These are phyloP conservation scores for Siniperca chuatsi DNA, from an alignment of 2,113 vertebrate species.

Conservation along the genomic window DNA sequence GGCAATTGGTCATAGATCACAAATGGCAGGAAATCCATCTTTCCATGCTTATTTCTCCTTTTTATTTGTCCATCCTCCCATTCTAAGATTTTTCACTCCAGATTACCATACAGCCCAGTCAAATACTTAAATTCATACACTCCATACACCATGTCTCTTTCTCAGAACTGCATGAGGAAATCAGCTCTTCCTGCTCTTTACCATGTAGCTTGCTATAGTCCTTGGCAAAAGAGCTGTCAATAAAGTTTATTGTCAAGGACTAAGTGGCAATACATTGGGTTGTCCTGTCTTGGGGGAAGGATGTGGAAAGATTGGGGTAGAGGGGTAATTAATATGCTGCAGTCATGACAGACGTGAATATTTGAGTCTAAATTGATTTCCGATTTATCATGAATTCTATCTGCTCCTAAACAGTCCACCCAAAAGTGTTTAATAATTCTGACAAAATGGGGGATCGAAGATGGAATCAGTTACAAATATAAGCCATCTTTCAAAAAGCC, in stretches of 20 bases:
- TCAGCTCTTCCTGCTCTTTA: slow-evolving; percentile 21
- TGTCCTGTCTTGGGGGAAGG: slow-evolving; percentile 32
- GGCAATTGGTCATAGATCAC: slow-evolving; percentile 82
- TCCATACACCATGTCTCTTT: not conserved
- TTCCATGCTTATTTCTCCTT: slow-evolving; percentile 56
- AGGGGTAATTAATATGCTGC: slow-evolving; percentile 89
- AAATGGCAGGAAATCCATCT: slow-evolving; percentile 82
- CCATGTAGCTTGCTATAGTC: slow-evolving; percentile 20
- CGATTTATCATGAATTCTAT: slow-evolving; percentile 91
- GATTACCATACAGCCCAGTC: slow-evolving; percentile 29
- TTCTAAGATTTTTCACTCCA: slow-evolving; percentile 30
- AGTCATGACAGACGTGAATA: slow-evolving; percentile 89
- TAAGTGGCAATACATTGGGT: slow-evolving; percentile 56
- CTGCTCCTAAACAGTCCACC: slow-evolving; percentile 85
- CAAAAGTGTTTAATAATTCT: slow-evolving; percentile 21
- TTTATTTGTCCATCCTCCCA: slow-evolving; percentile 52
- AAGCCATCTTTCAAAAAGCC: not conserved
- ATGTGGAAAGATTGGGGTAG: slow-evolving; percentile 17
- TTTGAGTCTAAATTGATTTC: slow-evolving; percentile 93
- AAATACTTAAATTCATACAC: slow-evolving; percentile 6
- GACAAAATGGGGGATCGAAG: not conserved
- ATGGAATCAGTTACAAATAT: slow-evolving; percentile 20
- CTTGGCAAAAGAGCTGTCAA: slow-evolving; percentile 52
- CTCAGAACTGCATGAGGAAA: slow-evolving; percentile 3
- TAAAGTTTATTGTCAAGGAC: slow-evolving; percentile 68